Conservation (phyloP, 2,888 invertebrate genomes). For the Drosophila seclusa region DNA sequence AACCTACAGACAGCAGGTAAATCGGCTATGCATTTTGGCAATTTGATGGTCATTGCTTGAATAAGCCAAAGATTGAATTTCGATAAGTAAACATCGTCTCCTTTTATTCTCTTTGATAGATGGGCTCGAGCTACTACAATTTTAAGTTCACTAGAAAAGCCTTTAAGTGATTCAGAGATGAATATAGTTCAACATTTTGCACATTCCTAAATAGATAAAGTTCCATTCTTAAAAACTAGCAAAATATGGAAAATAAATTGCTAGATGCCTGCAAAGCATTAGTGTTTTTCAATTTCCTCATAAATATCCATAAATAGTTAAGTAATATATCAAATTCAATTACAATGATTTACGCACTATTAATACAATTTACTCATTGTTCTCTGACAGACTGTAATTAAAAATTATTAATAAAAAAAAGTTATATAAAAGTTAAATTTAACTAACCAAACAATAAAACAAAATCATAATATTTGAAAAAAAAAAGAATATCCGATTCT, state of each 20-base stretch:
- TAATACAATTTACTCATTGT: no score
- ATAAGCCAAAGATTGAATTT: background rate
- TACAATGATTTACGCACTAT: no score
- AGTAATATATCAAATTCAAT: no score
- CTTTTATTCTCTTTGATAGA: background rate
- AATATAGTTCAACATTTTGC: background rate
- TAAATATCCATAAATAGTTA: background rate
- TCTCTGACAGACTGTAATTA: no score
- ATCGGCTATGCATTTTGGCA: slow-evolving; percentile 5
- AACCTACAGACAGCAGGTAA: background rate
- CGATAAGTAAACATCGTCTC: background rate
- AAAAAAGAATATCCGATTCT: no score
- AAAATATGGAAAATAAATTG: background rate
- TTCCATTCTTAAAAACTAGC: background rate
- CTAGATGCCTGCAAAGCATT: no score
- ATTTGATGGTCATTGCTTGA: slow-evolving; percentile 5
- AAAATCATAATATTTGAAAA: no score
- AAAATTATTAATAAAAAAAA: background rate
- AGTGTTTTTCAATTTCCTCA: background rate
- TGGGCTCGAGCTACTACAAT: background rate
- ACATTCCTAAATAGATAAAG: background rate
- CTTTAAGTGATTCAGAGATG: background rate
- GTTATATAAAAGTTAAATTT: background rate
- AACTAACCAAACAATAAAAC: no score
- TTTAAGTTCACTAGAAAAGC: background rate